Evolutionary conservation across 2,113 vertebrate genomes (phyloP), one percentile per base, ranked within the genome.

Genomic region (Lethenteron reissneri): DNA sequence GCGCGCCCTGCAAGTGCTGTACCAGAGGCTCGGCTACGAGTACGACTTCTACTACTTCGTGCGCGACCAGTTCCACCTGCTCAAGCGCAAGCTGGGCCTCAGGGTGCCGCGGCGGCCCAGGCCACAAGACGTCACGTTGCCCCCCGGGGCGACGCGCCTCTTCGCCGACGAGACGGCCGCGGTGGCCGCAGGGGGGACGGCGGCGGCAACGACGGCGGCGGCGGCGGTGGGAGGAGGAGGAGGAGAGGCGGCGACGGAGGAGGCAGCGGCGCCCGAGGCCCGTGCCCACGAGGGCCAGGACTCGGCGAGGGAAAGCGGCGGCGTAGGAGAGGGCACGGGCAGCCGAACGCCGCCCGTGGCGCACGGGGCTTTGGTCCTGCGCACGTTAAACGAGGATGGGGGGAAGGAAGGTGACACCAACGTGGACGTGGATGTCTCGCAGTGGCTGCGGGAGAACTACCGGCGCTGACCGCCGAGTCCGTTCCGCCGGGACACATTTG

Each of bases 31-130:
- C 91, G 83, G 81, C 79, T 95, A 89, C 0, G 94, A 99, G 77
- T 99, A 99, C 0, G 86, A 92, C 70, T 99, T 99, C 79, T 99
- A 99, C 82, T 85, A 90, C 82, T 95, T 92, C 56, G 83, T 97
- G 77, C 87, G 86, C 58, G 86, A 95, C 78, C 91, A 96, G 78
- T 99, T 97, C 78, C 91, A 97, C 78, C 83, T 95, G 71, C 79
- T 82, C 72, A 99, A 99, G 79, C 89, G 84, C 75, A 99, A 96
- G 77, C 92, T 99, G 41, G 94, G 94, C 77, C 87, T 99, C 21
- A 90, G 10, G 25, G 64, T n/a, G 64, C n/a, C 64, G 25, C 9
- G 8, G 25, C 64, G 25, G 25, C 64, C 64, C 64, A 68, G 25
- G n/a, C 9, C n/a, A 3, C 8, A n/a, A 11, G 64, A 17, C n/a